Evolutionary conservation across 1,140 invertebrate species (phyloP).

Genomic region (Procambarus virginalis): DNA sequence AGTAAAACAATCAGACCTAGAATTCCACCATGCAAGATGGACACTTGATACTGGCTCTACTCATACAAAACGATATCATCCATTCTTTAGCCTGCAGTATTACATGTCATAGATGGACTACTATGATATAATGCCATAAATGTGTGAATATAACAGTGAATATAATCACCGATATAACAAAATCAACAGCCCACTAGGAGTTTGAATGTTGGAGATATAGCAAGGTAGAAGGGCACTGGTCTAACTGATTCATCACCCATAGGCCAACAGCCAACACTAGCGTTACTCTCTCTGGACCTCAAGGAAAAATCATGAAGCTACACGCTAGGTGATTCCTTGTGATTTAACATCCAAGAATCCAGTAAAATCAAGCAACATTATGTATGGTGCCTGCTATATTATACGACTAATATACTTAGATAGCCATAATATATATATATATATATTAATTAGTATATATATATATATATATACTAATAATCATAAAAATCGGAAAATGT

Average conservation of each 20-base stretch:
- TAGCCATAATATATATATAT: too few relatives aligned
- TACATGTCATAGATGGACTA: conserved; percentile 42
- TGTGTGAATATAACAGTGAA: conserved; percentile 28
- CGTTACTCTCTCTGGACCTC: background rate
- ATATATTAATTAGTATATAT: too few relatives aligned
- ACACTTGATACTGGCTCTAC: conserved; percentile 40
- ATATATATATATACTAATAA: too few relatives aligned
- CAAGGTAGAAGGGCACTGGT: background rate
- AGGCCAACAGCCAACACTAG: background rate
- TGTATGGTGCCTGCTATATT: too few relatives aligned
- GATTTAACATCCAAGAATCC: background rate
- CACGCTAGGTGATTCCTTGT: background rate
- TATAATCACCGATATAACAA: conserved; percentile 49
- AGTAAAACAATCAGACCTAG: conserved; percentile 1
- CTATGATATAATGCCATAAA: conserved; percentile 41
- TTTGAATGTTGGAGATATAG: conserved; percentile 34
- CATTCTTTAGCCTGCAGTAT: too few relatives aligned
- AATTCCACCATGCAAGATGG: conserved; percentile 23
- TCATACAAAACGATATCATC: conserved; percentile 51
- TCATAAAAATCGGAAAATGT: too few relatives aligned
- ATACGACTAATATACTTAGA: too few relatives aligned
- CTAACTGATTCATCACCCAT: background rate
- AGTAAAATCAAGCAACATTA: background rate
- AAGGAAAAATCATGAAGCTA: background rate
- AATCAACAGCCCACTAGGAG: conserved; percentile 37